A percentile compares a stretch with the other conserved stretches of the same genome.
These are phyloP conservation scores for Nomada flava DNA, from an alignment of 2,888 invertebrate species.

Conservation along the genomic window DNA sequence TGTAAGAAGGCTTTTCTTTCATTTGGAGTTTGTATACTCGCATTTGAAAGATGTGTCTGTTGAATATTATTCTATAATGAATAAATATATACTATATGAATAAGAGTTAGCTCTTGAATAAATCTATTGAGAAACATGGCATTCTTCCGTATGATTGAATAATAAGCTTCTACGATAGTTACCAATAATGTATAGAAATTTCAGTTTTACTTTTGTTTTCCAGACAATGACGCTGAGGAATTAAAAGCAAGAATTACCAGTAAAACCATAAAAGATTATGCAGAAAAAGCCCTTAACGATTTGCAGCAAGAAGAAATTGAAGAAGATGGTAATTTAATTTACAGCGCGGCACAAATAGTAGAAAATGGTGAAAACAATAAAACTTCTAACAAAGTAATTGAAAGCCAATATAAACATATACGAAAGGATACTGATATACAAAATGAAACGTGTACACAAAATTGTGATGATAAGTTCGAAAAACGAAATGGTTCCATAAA, in stretches of 20 bases:
- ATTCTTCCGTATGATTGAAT: conserved; percentile 6
- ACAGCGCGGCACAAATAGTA: conserved; percentile 31
- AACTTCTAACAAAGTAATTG: conserved; percentile 11
- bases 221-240: conserved; percentile 46
- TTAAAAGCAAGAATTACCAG: conserved; percentile 47
- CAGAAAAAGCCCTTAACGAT: conserved; percentile 74
- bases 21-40: conserved; percentile 15
- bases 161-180: conserved; percentile 1
- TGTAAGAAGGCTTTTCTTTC: conserved; percentile 36
- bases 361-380: conserved; percentile 64
- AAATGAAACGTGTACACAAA: conserved; percentile 42
- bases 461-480: conserved; percentile 42
- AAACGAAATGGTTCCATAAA: conserved; percentile 72
- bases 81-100: not conserved
- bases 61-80: not conserved
- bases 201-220: conserved; percentile 25
- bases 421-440: conserved; percentile 37
- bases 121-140: not conserved
- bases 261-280: conserved; percentile 75
- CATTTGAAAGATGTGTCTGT: conserved; percentile 7
- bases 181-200: not conserved
- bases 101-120: not conserved
- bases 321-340: conserved; percentile 32
- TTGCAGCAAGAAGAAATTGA: conserved; percentile 67
- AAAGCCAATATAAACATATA: conserved; percentile 37